phyloP scores from a whole-genome alignment of 2,113 vertebrate genomes.

The Pungitius pungitius region DNA sequence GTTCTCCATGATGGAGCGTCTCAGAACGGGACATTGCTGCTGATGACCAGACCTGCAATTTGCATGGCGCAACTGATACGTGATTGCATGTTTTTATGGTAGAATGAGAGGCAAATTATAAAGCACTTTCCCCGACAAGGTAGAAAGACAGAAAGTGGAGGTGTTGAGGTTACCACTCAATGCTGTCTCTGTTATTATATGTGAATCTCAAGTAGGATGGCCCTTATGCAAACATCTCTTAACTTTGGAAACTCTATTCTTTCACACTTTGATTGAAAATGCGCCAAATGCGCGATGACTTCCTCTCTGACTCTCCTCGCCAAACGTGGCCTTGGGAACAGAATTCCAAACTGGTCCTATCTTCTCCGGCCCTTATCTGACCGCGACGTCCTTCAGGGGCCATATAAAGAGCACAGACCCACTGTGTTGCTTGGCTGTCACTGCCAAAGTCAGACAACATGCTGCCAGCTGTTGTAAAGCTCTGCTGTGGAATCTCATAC shows the following conservation, averaged over 20 bases:
- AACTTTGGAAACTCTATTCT: background rate
- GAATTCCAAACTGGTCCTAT: constrained; percentile 63
- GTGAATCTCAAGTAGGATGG: background rate
- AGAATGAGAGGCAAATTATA: background rate
- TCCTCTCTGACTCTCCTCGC: background rate
- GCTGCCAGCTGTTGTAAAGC: constrained; percentile 84
- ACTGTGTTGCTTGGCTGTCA: constrained; percentile 25
- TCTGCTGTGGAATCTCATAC: constrained; percentile 86
- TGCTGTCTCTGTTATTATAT: background rate
- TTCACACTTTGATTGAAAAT: background rate
- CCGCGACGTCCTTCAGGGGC: constrained; percentile 72
- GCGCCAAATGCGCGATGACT: background rate
- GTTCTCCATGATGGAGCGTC: background rate
- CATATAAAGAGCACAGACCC: constrained; percentile 72
- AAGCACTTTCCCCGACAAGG: background rate
- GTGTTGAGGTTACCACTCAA: background rate
- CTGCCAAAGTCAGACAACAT: constrained; percentile 64
- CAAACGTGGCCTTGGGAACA: constrained; percentile 70
- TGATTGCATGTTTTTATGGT: background rate
- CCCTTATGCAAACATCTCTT: background rate
- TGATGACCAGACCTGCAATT: background rate
- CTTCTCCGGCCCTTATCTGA: constrained; percentile 75
- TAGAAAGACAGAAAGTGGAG: background rate
- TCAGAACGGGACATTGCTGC: background rate
- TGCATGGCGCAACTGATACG: background rate